A percentile compares a stretch with the other conserved stretches of the same genome.
Evolutionary conservation across 2,113 vertebrate genomes (phyloP).

Genomic region (Drymodes brunneopygia): DNA sequence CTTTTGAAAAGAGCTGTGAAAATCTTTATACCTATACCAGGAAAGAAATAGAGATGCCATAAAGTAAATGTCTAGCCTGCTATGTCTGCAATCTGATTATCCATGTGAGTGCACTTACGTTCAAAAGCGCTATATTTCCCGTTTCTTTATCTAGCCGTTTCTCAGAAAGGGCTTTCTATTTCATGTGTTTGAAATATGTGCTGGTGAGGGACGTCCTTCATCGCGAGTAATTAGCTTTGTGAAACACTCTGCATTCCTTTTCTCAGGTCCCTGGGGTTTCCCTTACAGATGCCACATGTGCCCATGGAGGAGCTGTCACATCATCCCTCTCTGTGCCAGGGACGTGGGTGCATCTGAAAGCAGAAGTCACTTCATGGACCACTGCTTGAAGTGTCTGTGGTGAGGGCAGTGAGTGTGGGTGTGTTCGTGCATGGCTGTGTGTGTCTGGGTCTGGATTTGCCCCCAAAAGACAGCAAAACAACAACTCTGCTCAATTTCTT

Average conservation of each 20-base stretch:
- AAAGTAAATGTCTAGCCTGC: neutral
- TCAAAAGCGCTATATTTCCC: neutral
- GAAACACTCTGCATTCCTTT: neutral
- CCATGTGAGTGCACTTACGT: neutral
- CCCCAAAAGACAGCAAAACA: neutral
- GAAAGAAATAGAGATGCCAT: neutral
- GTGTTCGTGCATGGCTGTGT: rapidly evolving
- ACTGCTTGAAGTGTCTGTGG: neutral
- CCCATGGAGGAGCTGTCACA: neutral
- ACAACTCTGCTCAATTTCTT: neutral
- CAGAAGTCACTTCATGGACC: neutral
- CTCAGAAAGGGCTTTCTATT: neutral
- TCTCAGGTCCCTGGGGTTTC: neutral
- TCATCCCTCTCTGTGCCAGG: neutral
- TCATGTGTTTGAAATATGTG: neutral
- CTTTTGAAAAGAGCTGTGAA: neutral
- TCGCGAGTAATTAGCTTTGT: neutral
- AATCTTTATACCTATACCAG: neutral
- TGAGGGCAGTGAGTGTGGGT: neutral
- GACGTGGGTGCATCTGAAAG: neutral
- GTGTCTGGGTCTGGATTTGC: neutral
- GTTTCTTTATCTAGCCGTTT: neutral
- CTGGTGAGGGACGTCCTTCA: neutral
- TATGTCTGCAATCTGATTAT: neutral
- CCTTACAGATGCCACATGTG: no score